Evolutionary conservation across 2,113 vertebrate genomes (phyloP).

Genomic region (Phaetusa simplex): DNA sequence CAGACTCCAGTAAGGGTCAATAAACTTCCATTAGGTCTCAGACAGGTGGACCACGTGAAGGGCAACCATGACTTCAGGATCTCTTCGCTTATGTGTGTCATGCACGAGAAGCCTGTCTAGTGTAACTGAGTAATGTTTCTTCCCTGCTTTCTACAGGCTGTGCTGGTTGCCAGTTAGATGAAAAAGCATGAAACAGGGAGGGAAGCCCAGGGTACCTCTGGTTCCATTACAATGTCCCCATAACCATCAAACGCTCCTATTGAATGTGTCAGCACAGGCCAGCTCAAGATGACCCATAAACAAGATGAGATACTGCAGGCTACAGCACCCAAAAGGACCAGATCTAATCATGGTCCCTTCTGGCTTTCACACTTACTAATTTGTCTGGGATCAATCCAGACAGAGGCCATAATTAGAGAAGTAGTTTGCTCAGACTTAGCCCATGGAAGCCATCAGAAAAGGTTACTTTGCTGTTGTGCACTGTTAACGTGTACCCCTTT

Average conservation of each 20-base stretch:
- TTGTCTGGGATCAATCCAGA: background rate
- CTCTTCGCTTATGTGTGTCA: background rate
- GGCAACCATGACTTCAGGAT: background rate
- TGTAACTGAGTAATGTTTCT: background rate
- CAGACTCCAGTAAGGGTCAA: background rate
- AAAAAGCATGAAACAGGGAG: background rate
- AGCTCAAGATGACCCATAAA: background rate
- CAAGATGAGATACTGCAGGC: background rate
- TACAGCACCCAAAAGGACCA: background rate
- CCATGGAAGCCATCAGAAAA: background rate
- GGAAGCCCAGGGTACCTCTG: background rate
- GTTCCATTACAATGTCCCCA: background rate
- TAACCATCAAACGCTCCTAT: background rate
- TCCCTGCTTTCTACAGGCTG: background rate
- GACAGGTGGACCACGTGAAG: background rate
- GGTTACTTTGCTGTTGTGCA: background rate
- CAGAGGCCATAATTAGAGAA: background rate
- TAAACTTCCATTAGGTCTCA: background rate
- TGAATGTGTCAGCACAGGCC: background rate
- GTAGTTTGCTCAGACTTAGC: background rate
- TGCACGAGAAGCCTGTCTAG: background rate
- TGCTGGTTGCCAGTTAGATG: background rate
- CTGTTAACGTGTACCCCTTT: background rate
- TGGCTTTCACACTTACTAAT: background rate
- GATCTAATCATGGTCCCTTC: background rate